These are phyloP conservation scores for Mythimna vitellina DNA, from an alignment of 2,888 invertebrate species.

Conservation along the genomic window DNA sequence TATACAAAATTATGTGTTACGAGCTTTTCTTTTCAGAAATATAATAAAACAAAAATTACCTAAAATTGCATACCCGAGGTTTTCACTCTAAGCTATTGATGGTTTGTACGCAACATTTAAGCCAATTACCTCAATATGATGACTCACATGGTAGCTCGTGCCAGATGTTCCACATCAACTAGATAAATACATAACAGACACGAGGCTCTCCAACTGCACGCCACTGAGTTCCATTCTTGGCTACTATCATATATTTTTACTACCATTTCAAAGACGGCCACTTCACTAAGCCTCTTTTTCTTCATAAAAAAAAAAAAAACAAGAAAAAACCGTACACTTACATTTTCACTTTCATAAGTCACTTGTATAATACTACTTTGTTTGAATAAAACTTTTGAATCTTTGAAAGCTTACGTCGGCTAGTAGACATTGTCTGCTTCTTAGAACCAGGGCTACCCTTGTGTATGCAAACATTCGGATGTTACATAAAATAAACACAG, in stretches of 20 bases:
- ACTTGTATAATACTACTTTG: slow-evolving; percentile 2
- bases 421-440: slow-evolving; percentile 11
- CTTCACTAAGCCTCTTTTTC: background rate
- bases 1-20: too few relatives aligned
- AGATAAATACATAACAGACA: background rate
- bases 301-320: background rate
- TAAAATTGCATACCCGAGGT: too few relatives aligned
- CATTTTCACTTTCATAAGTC: slow-evolving; percentile 5
- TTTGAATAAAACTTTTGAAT: slow-evolving; percentile 20
- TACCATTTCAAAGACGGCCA: background rate
- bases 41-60: too few relatives aligned
- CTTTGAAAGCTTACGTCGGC: slow-evolving; percentile 21
- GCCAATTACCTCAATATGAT: too few relatives aligned
- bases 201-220: background rate
- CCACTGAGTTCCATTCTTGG: background rate
- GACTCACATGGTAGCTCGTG: too few relatives aligned
- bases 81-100: too few relatives aligned
- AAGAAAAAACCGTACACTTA: background rate
- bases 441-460: slow-evolving; percentile 14
- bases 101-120: background rate
- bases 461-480: slow-evolving; percentile 13
- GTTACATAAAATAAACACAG: slow-evolving; percentile 35
- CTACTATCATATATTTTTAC: background rate
- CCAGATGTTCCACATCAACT: background rate
- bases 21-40: too few relatives aligned